Conservation (phyloP, 2,888 invertebrate species). For the Ptychoptera albimana region DNA sequence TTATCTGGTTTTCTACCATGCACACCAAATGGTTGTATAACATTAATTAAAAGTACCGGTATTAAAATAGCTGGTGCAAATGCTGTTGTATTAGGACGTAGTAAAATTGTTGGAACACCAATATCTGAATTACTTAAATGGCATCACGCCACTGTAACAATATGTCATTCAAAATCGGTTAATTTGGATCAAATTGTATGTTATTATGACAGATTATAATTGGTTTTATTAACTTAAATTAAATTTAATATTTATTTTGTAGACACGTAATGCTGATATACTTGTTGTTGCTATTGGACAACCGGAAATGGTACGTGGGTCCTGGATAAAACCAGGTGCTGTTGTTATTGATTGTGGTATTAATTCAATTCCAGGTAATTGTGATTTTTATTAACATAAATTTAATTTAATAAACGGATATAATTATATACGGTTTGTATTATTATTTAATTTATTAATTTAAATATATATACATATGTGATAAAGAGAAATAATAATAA, state of each 20-base stretch:
- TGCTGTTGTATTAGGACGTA: slow-evolving; percentile 90
- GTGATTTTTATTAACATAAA: too few species aligned
- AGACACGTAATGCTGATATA: slow-evolving; percentile 76
- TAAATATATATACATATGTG: too few species aligned
- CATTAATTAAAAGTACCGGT: slow-evolving; percentile 72
- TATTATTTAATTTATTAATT: too few species aligned
- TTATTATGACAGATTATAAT: not conserved
- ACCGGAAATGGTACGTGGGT: slow-evolving; percentile 77
- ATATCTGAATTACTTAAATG: slow-evolving; percentile 87
- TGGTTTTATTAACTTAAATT: slow-evolving; percentile 1
- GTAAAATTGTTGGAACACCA: slow-evolving; percentile 96
- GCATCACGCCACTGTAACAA: slow-evolving; percentile 93
- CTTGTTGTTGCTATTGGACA: slow-evolving; percentile 92
- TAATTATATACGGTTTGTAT: too few species aligned
- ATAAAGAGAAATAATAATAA: too few species aligned
- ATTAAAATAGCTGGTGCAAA: slow-evolving; percentile 61
- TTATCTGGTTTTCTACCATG: slow-evolving; percentile 84
- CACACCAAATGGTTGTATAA: slow-evolving; percentile 90
- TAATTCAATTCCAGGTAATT: slow-evolving; percentile 40
- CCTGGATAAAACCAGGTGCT: slow-evolving; percentile 96
- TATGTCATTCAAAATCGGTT: slow-evolving; percentile 89
- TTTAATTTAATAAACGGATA: too few species aligned
- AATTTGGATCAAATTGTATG: slow-evolving; percentile 58
- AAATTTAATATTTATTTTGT: slow-evolving; percentile 5
- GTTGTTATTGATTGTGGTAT: slow-evolving; percentile 99